A percentile compares a stretch with the other conserved stretches of the same genome.
Evolutionary conservation across 2,113 vertebrate genomes (phyloP).

Genomic region (Irena cyanogastra): DNA sequence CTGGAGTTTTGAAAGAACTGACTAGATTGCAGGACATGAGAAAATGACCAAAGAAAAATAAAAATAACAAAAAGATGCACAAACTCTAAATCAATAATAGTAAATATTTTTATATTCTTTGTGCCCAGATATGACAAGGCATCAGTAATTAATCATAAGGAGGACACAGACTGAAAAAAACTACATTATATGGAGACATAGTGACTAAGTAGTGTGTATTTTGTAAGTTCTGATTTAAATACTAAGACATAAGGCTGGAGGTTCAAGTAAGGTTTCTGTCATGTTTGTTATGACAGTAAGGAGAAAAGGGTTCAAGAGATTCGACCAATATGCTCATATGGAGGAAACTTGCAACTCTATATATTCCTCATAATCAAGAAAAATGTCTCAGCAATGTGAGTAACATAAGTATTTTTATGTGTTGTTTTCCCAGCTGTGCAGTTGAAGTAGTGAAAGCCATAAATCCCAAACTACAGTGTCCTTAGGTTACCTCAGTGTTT

Average conservation of each 20-base stretch:
- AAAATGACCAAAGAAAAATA: background rate
- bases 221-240: background rate
- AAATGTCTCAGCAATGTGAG: background rate
- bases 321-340: background rate
- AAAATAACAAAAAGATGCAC: background rate
- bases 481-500: background rate
- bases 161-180: background rate
- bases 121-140: background rate
- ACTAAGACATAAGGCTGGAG: background rate
- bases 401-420: background rate
- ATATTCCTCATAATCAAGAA: background rate
- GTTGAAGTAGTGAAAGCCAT: background rate
- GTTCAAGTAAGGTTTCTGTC: background rate
- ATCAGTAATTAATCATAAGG: background rate
- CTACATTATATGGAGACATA: background rate
- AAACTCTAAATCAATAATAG: background rate
- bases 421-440: background rate
- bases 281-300: background rate
- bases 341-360: background rate
- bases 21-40: background rate
- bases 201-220: accelerated
- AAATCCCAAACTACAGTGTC: background rate
- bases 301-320: background rate
- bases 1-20: background rate
- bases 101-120: background rate